Evolutionary conservation across 2,797 vertebrate genomes (phyloP).

Genomic region (Macroramphosus scolopax): DNA sequence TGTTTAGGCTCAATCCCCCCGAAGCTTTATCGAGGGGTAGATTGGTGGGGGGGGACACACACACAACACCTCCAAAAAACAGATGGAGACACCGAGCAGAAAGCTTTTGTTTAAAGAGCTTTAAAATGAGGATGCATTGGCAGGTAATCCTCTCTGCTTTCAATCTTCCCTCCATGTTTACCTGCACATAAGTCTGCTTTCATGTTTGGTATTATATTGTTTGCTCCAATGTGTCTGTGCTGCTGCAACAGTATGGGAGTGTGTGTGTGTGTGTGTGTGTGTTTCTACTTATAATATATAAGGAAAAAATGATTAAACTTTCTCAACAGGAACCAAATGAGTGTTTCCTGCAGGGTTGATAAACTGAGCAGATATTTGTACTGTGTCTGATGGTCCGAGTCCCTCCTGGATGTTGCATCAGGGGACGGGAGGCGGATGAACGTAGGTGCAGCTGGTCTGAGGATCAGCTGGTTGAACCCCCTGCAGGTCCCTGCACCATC

Average conservation of each 20-base stretch:
- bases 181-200: constrained; percentile 38
- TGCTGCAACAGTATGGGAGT: constrained; percentile 21
- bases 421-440: constrained; percentile 4
- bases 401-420: neutral
- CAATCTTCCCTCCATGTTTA: constrained; percentile 29
- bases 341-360: constrained; percentile 10
- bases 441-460: constrained; percentile 1
- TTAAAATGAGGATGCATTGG: constrained; percentile 38
- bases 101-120: constrained; percentile 48
- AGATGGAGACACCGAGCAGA: constrained; percentile 39
- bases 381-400: constrained; percentile 30
- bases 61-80: constrained; percentile 42
- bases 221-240: constrained; percentile 3
- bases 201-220: constrained; percentile 23
- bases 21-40: constrained; percentile 48
- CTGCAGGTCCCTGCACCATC: no score
- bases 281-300: neutral
- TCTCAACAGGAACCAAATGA: constrained; percentile 30
- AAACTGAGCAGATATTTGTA: constrained; percentile 39
- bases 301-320: constrained; percentile 29
- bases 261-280: constrained; percentile 11
- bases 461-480: no score
- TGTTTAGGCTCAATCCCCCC: constrained; percentile 55
- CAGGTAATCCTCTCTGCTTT: constrained; percentile 25
- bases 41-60: constrained; percentile 39